Percentiles rank a stretch among this genome's conserved stretches.
Evolutionary conservation across 2,797 vertebrate genomes (phyloP).

Genomic region (Leptodactylus fallax): DNA sequence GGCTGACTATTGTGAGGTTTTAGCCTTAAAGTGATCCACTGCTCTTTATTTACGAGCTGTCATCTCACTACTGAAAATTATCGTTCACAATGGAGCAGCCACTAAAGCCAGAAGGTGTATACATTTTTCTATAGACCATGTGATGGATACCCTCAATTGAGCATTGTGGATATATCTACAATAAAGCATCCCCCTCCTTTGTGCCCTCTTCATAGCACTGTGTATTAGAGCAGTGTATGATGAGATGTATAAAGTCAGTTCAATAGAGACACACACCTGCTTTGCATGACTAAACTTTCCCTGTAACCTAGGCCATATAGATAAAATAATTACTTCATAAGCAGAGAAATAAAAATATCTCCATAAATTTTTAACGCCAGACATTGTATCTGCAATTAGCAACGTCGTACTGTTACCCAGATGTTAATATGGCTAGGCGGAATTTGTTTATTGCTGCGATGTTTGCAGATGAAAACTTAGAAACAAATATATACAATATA

Average conservation of each 20-base stretch:
- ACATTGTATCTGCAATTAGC: conserved; percentile 35
- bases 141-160: no score
- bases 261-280: background rate
- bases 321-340: background rate
- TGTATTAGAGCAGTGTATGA: no score
- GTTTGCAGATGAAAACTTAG: conserved; percentile 64
- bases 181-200: no score
- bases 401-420: conserved; percentile 42
- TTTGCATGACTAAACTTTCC: background rate
- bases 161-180: no score
- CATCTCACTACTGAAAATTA: no score
- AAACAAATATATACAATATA: conserved; percentile 67
- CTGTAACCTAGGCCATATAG: background rate
- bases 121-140: no score
- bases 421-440: conserved; percentile 48
- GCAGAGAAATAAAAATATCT: background rate
- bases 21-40: no score
- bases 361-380: background rate
- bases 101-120: no score
- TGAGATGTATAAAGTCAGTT: background rate
- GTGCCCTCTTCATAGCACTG: no score
- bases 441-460: conserved; percentile 46
- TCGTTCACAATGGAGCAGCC: no score
- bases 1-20: no score
- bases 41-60: no score